A percentile compares a stretch with the other conserved stretches of the same genome.
Conservation (phyloP, 1,140 invertebrate genomes). For the Anagrus nilaparvatae region DNA sequence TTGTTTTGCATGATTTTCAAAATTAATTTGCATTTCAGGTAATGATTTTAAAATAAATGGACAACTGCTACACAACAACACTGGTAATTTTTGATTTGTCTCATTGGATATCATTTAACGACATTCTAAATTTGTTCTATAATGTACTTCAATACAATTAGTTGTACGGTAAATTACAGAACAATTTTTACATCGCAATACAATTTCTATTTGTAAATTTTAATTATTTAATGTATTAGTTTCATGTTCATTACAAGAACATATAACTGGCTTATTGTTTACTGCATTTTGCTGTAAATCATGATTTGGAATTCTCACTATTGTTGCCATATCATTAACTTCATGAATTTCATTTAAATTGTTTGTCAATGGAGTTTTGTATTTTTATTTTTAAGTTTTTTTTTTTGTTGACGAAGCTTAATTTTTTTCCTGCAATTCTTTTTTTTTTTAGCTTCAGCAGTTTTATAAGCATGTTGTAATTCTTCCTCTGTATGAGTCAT, state of each 20-base stretch:
- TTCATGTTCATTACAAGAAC: conserved; percentile 27
- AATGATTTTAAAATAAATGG: conserved; percentile 18
- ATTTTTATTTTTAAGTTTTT: too few relatives aligned
- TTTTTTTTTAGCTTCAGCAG: conserved; percentile 8
- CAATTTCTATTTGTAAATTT: conserved; percentile 32
- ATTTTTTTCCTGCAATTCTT: too few relatives aligned
- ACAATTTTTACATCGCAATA: conserved; percentile 29
- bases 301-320: too few relatives aligned
- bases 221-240: conserved; percentile 1
- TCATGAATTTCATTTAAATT: too few relatives aligned
- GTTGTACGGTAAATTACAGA: conserved; percentile 25
- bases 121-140: conserved; percentile 19
- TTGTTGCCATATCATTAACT: too few relatives aligned
- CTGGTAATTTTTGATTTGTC: conserved; percentile 17
- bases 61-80: conserved; percentile 30
- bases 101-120: conserved; percentile 15
- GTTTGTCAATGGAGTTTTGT: too few relatives aligned
- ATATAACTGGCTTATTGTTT: conserved; percentile 18
- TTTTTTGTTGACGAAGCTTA: too few relatives aligned
- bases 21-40: conserved; percentile 25
- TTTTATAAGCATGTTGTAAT: conserved; percentile 24
- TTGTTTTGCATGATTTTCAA: conserved; percentile 27
- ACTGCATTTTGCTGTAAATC: neutral
- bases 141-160: conserved; percentile 34
- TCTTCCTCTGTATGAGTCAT: conserved; percentile 30